These are phyloP conservation scores for Cyclophora albipunctata DNA, from an alignment of 2,888 invertebrate species.

Conservation along the genomic window DNA sequence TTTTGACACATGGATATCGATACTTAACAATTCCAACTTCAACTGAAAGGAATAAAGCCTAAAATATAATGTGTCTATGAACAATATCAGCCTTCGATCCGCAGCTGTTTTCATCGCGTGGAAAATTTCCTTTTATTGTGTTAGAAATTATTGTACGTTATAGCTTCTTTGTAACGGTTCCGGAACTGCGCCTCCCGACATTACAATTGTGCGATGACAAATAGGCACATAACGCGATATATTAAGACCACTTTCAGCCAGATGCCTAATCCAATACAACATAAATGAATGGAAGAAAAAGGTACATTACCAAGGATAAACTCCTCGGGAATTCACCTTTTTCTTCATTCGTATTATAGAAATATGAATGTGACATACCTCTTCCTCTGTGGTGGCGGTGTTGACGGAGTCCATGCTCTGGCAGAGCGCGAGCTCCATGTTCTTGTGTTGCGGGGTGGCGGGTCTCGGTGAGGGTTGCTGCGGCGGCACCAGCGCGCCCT, in stretches of 20 bases:
- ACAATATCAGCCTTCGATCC: conserved; percentile 46
- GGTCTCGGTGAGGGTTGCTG: conserved; percentile 64
- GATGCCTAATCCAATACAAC: not conserved
- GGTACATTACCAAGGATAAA: too few species aligned
- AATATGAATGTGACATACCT: conserved; percentile 78
- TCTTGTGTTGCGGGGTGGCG: conserved; percentile 64
- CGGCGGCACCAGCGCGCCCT: conserved; percentile 64
- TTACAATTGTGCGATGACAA: conserved; percentile 59
- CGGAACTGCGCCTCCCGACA: conserved; percentile 42
- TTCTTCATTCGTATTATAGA: not conserved
- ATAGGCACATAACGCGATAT: conserved; percentile 46
- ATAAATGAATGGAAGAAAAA: conserved; percentile 17
- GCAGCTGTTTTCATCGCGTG: conserved; percentile 38
- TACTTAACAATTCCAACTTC: conserved; percentile 29
- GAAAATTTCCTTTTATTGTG: conserved; percentile 66
- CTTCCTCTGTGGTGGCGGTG: conserved; percentile 96
- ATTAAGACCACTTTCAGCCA: conserved; percentile 31
- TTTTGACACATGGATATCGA: conserved; percentile 33
- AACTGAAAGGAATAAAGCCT: conserved; percentile 31
- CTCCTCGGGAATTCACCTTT: not conserved
- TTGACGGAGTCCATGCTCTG: conserved; percentile 99
- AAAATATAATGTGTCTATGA: conserved; percentile 33
- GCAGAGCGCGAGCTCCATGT: conserved; percentile 84
- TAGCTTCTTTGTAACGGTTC: conserved; percentile 53
- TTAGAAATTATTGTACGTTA: conserved; percentile 66